Evolutionary conservation across 1,140 invertebrate genomes (phyloP), one percentile per base, ranked within the genome.

Genomic region (Trichogramma pretiosum): DNA sequence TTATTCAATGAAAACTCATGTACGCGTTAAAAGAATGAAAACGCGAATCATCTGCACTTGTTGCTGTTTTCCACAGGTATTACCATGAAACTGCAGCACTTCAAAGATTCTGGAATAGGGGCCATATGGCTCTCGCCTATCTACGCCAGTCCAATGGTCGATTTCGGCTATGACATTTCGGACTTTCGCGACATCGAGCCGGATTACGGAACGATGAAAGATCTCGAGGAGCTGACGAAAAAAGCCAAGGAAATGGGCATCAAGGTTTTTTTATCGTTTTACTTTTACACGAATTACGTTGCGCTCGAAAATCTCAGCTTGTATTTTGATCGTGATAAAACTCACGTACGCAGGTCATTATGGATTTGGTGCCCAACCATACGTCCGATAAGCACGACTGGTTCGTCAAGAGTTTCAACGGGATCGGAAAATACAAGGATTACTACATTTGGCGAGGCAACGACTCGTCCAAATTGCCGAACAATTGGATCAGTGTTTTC

Each of bases 381-480:
- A 78, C 86, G 0, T 88, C 86, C 46, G 72, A 81, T 39, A 56
- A 79, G 39, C 82, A 82, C 53, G 69, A 78, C 23, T 90, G 87
- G 87, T 92, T 91, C 58, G 43, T 65, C 34, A 69, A 77, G 48
- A 85, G 83, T 16, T 52, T 73, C 1, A 59, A 74, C 9, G 61
- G 28, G n/a, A 65, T 73, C 32, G 58, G 62, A 8, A 70, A 70
- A 0, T 89, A 83, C 42, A 68, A 69, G 19, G 77, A 90, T 59
- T 89, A 77, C 61, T 85, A 89, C 54, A 62, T 89, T 17, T 91
- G 87, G 87, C 65, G 80, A 40, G 71, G 68, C 28, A 65, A 58
- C 51, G 54, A 36, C 0, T 33, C 33, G 4, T 18, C 2, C 3
- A 18, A 5, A 5, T 68, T 68, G 3, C 78, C 76, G 16, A 82